Percentiles rank a stretch among this genome's conserved stretches.
phyloP scores from a whole-genome alignment of 2,797 vertebrate species.

The Cyclura pinguis region DNA sequence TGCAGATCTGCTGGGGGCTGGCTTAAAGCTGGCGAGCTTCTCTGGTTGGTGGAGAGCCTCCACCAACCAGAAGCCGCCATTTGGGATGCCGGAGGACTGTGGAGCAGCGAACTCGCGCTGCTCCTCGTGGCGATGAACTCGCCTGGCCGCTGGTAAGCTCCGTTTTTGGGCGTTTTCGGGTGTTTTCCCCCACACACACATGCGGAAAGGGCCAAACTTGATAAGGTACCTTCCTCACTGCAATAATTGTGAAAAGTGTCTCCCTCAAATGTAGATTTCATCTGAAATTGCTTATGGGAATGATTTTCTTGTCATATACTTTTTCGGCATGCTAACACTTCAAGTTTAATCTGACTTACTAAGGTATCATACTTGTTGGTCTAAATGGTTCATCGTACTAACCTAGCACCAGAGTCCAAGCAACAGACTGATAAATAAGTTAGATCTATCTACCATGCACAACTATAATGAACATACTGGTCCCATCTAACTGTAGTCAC shows the following conservation, averaged over 20 bases:
- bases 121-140: no score
- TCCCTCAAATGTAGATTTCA: neutral
- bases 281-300: neutral
- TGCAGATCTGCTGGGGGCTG: no score
- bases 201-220: no score
- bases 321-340: neutral
- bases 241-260: conserved; percentile 3
- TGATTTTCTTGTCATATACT: neutral
- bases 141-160: no score
- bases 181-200: no score
- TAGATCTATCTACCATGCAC: neutral
- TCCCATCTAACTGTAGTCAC: neutral
- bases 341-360: neutral
- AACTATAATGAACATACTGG: neutral
- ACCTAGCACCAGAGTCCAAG: neutral
- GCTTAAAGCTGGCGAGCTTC: no score
- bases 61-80: no score
- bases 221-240: neutral
- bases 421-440: neutral
- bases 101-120: no score
- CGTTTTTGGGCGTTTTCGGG: no score
- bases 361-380: neutral
- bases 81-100: no score
- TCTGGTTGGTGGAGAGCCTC: no score
- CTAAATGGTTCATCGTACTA: conserved; percentile 1